phyloP scores from a whole-genome alignment of 2,888 invertebrate genomes.

The Drosophila pseudotalamancana region DNA sequence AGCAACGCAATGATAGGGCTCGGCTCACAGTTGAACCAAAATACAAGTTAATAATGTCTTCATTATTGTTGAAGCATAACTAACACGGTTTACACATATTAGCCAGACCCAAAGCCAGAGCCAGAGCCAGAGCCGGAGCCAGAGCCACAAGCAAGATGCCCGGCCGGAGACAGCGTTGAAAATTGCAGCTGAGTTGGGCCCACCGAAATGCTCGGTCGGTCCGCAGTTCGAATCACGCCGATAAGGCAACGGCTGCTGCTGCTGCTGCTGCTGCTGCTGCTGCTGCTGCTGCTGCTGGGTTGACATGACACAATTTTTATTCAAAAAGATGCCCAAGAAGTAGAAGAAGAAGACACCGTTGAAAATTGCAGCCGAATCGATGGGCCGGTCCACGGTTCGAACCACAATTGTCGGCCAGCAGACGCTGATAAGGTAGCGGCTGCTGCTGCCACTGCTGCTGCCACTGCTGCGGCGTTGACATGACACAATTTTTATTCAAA shows the following conservation, averaged over 20 bases:
- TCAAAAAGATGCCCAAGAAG: slow-evolving; percentile 15
- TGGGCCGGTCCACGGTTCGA: slow-evolving; percentile 24
- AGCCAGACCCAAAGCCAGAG: slow-evolving; percentile 73
- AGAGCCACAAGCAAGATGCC: slow-evolving; percentile 1
- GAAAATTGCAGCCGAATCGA: slow-evolving; percentile 48
- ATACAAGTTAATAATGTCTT: slow-evolving; percentile 83
- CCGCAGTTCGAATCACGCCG: slow-evolving; percentile 44
- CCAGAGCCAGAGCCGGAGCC: slow-evolving; percentile 18
- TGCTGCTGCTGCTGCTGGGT: slow-evolving; percentile 25
- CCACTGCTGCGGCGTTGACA: slow-evolving; percentile 49
- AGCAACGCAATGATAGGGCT: slow-evolving; percentile 40
- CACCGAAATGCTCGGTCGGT: slow-evolving; percentile 39
- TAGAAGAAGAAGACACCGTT: slow-evolving; percentile 45
- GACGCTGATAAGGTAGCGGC: slow-evolving; percentile 56
- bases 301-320: slow-evolving; percentile 75
- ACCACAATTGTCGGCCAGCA: slow-evolving; percentile 53
- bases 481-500: slow-evolving; percentile 80
- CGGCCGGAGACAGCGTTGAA: slow-evolving; percentile 38
- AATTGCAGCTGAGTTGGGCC: slow-evolving; percentile 37
- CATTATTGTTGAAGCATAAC: slow-evolving; percentile 82
- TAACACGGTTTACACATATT: slow-evolving; percentile 83
- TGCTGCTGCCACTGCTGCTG: slow-evolving; percentile 21
- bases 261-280: too few relatives aligned
- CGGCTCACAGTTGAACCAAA: slow-evolving; percentile 56
- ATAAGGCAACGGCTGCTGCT: slow-evolving; percentile 57